A percentile compares a stretch with the other conserved stretches of the same genome.
These are phyloP conservation scores for Thymelicus acteon DNA, from an alignment of 2,888 invertebrate genomes.

Conservation along the genomic window DNA sequence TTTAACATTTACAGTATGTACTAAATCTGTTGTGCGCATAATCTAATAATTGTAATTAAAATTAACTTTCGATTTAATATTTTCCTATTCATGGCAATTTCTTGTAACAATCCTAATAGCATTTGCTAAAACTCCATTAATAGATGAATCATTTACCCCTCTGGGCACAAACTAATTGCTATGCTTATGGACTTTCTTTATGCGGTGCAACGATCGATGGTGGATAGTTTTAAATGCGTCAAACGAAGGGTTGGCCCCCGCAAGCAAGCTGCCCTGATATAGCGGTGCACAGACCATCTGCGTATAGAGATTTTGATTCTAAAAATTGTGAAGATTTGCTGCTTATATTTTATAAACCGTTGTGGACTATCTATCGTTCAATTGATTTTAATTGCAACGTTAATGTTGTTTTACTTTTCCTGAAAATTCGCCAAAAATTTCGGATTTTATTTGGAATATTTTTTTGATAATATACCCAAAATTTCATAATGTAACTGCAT, in stretches of 20 bases:
- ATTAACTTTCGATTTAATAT: not conserved
- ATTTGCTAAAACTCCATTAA: conserved; percentile 16
- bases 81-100: not conserved
- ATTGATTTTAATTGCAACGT: too few relatives aligned
- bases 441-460: too few relatives aligned
- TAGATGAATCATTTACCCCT: conserved; percentile 34
- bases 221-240: conserved; percentile 66
- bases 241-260: conserved; percentile 73
- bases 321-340: not conserved
- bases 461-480: too few relatives aligned
- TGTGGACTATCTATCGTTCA: not conserved
- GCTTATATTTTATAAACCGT: not conserved
- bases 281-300: conserved; percentile 21
- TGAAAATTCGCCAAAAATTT: too few relatives aligned
- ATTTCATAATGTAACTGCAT: too few relatives aligned
- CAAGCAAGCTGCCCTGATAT: conserved; percentile 43
- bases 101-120: conserved; percentile 5
- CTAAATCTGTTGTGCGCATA: too few relatives aligned
- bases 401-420: too few relatives aligned
- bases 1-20: too few relatives aligned
- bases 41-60: too few relatives aligned
- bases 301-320: conserved; percentile 12
- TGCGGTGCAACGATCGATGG: conserved; percentile 60
- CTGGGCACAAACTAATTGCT: conserved; percentile 34
- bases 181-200: conserved; percentile 40